Evolutionary conservation across 2,797 vertebrate species (phyloP), one percentile per base, ranked within the genome.

Genomic region (Micromesistius poutassou): DNA sequence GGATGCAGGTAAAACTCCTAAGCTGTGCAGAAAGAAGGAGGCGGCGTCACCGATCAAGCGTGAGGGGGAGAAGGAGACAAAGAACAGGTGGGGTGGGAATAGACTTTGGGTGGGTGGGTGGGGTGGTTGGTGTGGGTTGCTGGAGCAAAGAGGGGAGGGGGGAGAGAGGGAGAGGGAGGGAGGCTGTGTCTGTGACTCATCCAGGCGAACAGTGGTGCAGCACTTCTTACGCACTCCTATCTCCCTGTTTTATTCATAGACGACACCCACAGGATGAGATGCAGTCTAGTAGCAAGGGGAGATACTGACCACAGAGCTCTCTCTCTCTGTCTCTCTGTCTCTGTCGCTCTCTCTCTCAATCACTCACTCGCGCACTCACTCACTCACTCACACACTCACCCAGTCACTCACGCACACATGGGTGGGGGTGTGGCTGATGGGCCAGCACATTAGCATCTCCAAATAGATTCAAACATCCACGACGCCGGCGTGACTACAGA

Each of bases 241-340:
- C 76, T 86, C 80, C 78, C 90, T 91, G 82, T 87, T 87, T 83
- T 79, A 88, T 87, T 86, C 86, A 86, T 84, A 79, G 72, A 35
- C 77, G 76, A 33, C 74, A 78, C 81, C 78, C 19, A 70, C 55
- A 86, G 78, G 55, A 62, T 25, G 10, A 62, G 55, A 62, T 62
- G 55, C 22, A 62, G 55, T 25, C 55, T n/a, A 9, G 55, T 62
- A 25, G n/a, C 55, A 62, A 5, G 1, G n/a, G 22, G n/a, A 25
- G 55, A 62, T 62, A 22, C 22, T n/a, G 55, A 62, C n/a, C 55
- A 62, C 3, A 19, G 46, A 19, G 46, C 55, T 62, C 50, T 62
- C 2, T n/a, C 50, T 55, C 50, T 55, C 50, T 62, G 1, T 62
- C 55, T 62, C 55, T 62, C 50, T 66, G n/a, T 66, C n/a, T 10